Evolutionary conservation across 2,113 vertebrate genomes (phyloP).

Genomic region (Tetrax tetrax): DNA sequence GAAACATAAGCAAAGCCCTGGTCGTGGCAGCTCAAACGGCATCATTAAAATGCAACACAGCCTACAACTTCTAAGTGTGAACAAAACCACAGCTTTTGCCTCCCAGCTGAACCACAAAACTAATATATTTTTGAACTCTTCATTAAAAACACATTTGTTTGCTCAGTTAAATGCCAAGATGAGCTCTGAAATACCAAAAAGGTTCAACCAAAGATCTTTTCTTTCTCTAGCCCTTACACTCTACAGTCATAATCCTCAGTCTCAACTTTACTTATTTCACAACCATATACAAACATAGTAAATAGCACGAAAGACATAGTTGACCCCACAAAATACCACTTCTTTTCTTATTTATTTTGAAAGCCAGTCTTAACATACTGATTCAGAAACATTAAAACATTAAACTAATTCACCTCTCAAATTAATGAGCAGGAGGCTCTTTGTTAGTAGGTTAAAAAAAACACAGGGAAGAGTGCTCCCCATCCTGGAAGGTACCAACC

Average conservation of each 20-base stretch:
- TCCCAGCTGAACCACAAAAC: constrained; percentile 52
- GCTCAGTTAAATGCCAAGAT: constrained; percentile 43
- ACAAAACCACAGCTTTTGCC: constrained; percentile 61
- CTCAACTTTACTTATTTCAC: not conserved
- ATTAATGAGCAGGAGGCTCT: not conserved
- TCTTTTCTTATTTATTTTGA: not conserved
- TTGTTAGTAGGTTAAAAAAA: not conserved
- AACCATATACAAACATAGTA: not conserved
- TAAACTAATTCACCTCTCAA: not conserved
- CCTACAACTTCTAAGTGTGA: constrained; percentile 53
- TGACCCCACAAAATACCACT: not conserved
- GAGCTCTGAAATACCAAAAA: constrained; percentile 25
- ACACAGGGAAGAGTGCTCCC: not conserved
- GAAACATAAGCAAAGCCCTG: constrained; percentile 2
- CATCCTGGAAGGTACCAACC: not conserved
- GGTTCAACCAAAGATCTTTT: not conserved
- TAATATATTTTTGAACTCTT: constrained; percentile 48
- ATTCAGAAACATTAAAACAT: not conserved
- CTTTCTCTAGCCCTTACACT: not conserved
- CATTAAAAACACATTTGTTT: constrained; percentile 63
- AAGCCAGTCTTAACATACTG: not conserved
- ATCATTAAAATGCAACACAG: constrained; percentile 43
- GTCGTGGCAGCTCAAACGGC: not conserved
- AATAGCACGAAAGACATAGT: not conserved
- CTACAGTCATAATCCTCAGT: not conserved